phyloP scores from a whole-genome alignment of 2,888 invertebrate species.

The Opisthograptis luteolata region DNA sequence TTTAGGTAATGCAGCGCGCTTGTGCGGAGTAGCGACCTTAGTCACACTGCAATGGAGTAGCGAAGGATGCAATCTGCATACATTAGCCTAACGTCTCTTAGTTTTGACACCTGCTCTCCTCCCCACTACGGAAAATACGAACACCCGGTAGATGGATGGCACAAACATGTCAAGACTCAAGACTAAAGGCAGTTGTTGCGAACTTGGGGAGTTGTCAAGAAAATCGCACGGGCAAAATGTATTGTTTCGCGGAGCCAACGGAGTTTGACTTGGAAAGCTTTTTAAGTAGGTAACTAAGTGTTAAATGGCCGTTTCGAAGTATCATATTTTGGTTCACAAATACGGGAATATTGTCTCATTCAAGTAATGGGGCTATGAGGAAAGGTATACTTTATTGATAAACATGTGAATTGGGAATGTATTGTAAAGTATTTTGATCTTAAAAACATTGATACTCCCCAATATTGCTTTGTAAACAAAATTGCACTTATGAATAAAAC shows the following conservation, averaged over 20 bases:
- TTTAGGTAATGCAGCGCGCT: slow-evolving; percentile 57
- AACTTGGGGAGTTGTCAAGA: slow-evolving; percentile 58
- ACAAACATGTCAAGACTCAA: slow-evolving; percentile 74
- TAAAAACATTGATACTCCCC: background rate
- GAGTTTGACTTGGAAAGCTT: slow-evolving; percentile 53
- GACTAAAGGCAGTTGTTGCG: slow-evolving; percentile 64
- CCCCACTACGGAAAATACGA: slow-evolving; percentile 56
- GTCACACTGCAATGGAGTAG: slow-evolving; percentile 46
- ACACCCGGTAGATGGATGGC: slow-evolving; percentile 67
- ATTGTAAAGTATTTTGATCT: background rate
- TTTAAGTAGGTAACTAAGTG: slow-evolving; percentile 51
- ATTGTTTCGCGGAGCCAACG: slow-evolving; percentile 46
- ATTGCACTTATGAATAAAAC: slow-evolving; percentile 1
- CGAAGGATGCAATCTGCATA: slow-evolving; percentile 82
- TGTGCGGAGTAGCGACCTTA: slow-evolving; percentile 40
- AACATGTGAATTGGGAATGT: background rate
- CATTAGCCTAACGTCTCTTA: slow-evolving; percentile 81
- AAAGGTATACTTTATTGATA: slow-evolving; percentile 23
- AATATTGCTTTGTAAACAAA: background rate
- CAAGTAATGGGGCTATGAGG: slow-evolving; percentile 29
- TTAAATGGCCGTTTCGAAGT: slow-evolving; percentile 49
- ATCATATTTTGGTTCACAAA: slow-evolving; percentile 37
- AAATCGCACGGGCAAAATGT: slow-evolving; percentile 50
- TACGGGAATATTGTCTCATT: slow-evolving; percentile 23
- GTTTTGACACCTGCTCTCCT: slow-evolving; percentile 81